Evolutionary conservation across 2,888 invertebrate genomes (phyloP).

Genomic region (Syrista parreyssii): DNA sequence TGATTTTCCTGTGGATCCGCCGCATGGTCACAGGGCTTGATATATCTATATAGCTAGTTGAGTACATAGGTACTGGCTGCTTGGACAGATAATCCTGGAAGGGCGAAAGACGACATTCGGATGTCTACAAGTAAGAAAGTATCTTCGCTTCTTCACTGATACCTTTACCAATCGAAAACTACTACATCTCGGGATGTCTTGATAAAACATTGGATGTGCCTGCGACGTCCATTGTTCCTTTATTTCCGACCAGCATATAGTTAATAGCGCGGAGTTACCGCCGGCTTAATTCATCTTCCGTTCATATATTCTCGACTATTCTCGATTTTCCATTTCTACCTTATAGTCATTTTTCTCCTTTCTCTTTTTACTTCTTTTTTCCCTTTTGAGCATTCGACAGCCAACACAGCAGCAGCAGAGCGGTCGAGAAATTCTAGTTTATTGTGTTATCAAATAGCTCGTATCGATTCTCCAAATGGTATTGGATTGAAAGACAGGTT

Average conservation of each 20-base stretch:
- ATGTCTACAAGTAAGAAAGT: constrained; percentile 15
- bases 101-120: constrained; percentile 1
- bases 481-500: too few species aligned
- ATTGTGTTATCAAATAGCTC: too few species aligned
- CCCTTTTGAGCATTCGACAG: background rate
- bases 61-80: constrained; percentile 14
- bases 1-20: too few species aligned
- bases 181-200: constrained; percentile 12
- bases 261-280: too few species aligned
- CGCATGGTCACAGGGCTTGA: too few species aligned
- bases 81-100: constrained; percentile 11
- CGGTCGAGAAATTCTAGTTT: too few species aligned
- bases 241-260: too few species aligned
- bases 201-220: constrained; percentile 47
- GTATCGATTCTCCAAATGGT: too few species aligned
- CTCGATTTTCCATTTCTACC: background rate
- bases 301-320: too few species aligned
- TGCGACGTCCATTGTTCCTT: constrained; percentile 40
- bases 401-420: background rate
- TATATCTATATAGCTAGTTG: constrained; percentile 1
- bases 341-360: constrained; percentile 1
- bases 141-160: constrained; percentile 6
- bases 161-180: constrained; percentile 13
- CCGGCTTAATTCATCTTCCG: too few species aligned
- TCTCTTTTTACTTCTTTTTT: constrained; percentile 1